These are phyloP conservation scores for Patiria miniata DNA, from an alignment of 35 echinoderm and acorn worm genomes.

Conservation along the genomic window DNA sequence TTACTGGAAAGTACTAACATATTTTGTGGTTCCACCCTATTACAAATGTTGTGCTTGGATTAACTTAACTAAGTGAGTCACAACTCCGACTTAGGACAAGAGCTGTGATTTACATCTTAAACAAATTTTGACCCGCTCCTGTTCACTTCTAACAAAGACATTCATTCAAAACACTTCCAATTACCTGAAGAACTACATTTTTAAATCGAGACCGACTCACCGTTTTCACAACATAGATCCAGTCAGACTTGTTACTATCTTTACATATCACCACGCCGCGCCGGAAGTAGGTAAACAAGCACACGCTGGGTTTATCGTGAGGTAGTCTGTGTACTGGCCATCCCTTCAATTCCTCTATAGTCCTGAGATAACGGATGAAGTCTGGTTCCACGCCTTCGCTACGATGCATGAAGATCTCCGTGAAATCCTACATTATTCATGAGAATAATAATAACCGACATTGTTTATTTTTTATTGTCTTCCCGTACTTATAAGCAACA, in stretches of 20 bases:
- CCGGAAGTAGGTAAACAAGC: constrained; percentile 81
- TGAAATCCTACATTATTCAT: constrained; percentile 48
- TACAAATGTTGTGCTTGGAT: too few relatives aligned
- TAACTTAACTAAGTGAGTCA: too few relatives aligned
- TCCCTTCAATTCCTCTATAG: constrained; percentile 52
- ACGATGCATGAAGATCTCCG: constrained; percentile 68
- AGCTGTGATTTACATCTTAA: too few relatives aligned
- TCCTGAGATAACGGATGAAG: constrained; percentile 51
- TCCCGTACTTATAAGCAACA: too few relatives aligned
- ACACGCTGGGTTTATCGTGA: constrained; percentile 62
- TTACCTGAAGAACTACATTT: too few relatives aligned
- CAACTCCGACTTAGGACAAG: too few relatives aligned
- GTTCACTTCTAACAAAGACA: neutral
- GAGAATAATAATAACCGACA: neutral
- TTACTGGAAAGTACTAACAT: too few relatives aligned
- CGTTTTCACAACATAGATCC: constrained; percentile 90
- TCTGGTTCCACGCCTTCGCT: constrained; percentile 45
- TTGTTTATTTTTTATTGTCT: too few relatives aligned
- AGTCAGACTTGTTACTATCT: constrained; percentile 69
- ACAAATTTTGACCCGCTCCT: too few relatives aligned
- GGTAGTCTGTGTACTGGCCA: constrained; percentile 79
- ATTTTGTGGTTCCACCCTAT: too few relatives aligned
- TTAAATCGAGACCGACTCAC: constrained; percentile 25
- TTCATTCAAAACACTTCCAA: too few relatives aligned
- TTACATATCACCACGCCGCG: constrained; percentile 71